Conservation (phyloP, 2,797 vertebrate species). For the Scolopax rusticola region DNA sequence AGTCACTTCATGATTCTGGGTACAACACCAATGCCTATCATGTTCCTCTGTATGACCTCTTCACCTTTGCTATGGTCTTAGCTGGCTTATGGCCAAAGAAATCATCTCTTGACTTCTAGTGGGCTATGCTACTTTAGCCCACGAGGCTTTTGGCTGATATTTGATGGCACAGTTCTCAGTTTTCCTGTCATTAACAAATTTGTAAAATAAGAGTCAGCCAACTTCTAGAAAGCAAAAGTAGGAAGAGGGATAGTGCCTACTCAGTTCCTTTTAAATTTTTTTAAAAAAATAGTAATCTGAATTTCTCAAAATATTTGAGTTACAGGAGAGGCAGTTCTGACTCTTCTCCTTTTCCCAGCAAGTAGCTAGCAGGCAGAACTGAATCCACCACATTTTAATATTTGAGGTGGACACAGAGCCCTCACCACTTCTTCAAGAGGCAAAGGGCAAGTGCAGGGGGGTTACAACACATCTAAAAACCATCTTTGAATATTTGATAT, state of each 20-base stretch:
- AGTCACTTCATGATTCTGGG: not conserved
- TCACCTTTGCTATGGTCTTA: not conserved
- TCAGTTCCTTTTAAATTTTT: not conserved
- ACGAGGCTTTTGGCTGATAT: not conserved
- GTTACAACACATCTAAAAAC: not conserved
- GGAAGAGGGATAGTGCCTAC: not conserved
- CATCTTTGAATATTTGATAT: not conserved
- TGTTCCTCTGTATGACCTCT: not conserved
- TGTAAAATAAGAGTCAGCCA: not conserved
- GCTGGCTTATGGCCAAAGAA: not conserved
- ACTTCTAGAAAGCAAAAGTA: not conserved
- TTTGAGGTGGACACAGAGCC: not conserved
- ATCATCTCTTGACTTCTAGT: not conserved
- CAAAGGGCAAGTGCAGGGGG: rapidly evolving
- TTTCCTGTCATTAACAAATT: not conserved
- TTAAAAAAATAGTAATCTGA: not conserved
- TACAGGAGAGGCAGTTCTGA: not conserved
- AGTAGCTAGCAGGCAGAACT: not conserved
- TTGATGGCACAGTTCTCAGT: not conserved
- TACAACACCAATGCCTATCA: rapidly evolving
- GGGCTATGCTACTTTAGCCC: not conserved
- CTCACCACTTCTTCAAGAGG: not conserved
- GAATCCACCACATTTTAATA: not conserved
- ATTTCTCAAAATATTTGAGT: not conserved
- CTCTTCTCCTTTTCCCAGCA: not conserved